A percentile compares a stretch with the other conserved stretches of the same genome.
Evolutionary conservation across 30 jellyfish, hydroid and myxozoan genomes (phyloP).

Genomic region (Catostylus mosaicus): DNA sequence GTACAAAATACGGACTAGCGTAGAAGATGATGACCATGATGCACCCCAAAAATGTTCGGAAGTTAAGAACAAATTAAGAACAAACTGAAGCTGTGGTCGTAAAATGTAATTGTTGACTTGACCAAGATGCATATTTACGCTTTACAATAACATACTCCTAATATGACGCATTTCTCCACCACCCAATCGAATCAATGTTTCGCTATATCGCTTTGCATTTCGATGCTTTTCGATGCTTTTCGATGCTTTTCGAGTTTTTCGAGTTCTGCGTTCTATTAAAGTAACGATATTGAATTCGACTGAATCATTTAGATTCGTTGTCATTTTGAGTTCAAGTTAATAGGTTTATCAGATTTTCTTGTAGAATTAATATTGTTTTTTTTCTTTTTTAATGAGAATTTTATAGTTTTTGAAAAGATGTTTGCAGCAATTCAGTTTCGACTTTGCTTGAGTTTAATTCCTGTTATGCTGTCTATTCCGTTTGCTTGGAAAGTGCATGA

Average conservation of each 20-base stretch:
- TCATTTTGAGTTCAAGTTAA: background rate
- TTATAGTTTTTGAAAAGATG: constrained; percentile 13
- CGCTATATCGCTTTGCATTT: no score
- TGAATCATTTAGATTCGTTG: background rate
- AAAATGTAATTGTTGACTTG: no score
- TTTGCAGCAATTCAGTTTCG: constrained; percentile 41
- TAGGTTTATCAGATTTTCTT: background rate
- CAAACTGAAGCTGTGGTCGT: no score
- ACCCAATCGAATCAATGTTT: no score
- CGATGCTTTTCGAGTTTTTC: constrained; percentile 13
- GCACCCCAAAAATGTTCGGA: no score
- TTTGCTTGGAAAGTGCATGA: constrained; percentile 64
- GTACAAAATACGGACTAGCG: no score
- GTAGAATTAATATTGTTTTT: background rate
- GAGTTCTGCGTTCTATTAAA: constrained; percentile 2
- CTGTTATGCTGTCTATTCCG: constrained; percentile 55
- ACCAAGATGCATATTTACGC: no score
- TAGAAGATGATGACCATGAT: no score
- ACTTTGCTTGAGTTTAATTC: constrained; percentile 33
- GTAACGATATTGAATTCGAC: background rate
- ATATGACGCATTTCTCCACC: no score
- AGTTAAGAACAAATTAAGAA: no score
- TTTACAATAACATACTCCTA: no score
- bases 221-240: no score
- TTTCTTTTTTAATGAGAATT: background rate